Base-by-base conservation (phyloP, 2,888 invertebrate genomes). In the Dynastes maya region DNA sequence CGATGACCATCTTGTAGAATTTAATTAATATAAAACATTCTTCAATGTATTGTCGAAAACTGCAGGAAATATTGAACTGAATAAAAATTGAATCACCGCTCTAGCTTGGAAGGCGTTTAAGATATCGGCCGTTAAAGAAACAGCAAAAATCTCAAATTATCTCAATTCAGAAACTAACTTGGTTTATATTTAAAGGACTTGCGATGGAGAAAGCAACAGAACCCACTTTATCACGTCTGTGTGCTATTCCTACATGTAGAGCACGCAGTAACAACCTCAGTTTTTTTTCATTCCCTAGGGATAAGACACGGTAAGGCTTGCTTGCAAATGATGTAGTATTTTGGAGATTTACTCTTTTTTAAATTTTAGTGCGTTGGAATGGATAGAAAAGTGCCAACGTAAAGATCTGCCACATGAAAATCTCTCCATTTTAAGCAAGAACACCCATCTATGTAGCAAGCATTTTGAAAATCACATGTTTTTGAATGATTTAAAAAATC, bases 401-500 rank as follows among this genome's bases (percentile, higher is more conserved):
- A 5, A 64, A 9, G 64, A 64, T 32, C 64, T 64, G 8, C 37
- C 32, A 32, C 13, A 51, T 13, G n/a, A 32, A n/a, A n/a, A 64
- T 32, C 6, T 13, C n/a, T 8, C 2, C 13, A 32, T 3, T 6
- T 64, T 29, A 32, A 11, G 29, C 13, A 64, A 37, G 32, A 64
- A 29, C 27, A 32, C 29, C 13, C 32, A 37, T 13, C 11, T 64
- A n/a, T 64, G 64, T 32, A 32, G 64, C 2, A 64, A 32, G 37
- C 64, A 64, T n/a, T 64, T 64, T n/a, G 64, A 64, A 64, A 64
- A 32, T 1, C 29, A 32, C 11, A 64, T 64, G 64, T 64, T 64
- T 32, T 22, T 58, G 22, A 58, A 58, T 58, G 58, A 58, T 27
- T 58, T 64, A 13, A 64, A 32, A 64, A 64, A 64, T 32, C 32